Conservation (phyloP, 1,140 invertebrate species). For the Trachymyrmex septentrionalis region DNA sequence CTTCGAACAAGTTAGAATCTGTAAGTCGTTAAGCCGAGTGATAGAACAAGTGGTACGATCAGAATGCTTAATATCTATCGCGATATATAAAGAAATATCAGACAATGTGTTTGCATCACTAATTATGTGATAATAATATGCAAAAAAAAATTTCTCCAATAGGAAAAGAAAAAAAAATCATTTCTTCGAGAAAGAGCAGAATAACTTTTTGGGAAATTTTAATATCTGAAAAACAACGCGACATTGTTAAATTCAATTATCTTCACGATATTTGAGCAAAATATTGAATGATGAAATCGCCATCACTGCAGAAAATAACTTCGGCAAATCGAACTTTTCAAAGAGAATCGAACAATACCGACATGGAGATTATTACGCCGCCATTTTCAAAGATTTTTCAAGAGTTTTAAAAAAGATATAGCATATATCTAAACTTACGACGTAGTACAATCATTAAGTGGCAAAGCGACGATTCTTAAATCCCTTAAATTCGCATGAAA, state of each 20-base stretch:
- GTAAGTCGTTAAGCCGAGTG: constrained; percentile 7
- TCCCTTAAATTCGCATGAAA: constrained; percentile 36
- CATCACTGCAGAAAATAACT: neutral
- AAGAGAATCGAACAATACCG: neutral
- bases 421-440: constrained; percentile 32
- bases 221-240: constrained; percentile 25
- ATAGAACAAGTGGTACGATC: neutral
- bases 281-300: neutral
- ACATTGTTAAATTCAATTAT: constrained; percentile 32
- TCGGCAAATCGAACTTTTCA: neutral
- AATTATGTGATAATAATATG: neutral
- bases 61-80: constrained; percentile 13
- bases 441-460: constrained; percentile 47
- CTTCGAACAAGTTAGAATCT: constrained; percentile 20
- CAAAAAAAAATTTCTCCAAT: constrained; percentile 1
- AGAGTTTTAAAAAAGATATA: constrained; percentile 25
- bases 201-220: constrained; percentile 6
- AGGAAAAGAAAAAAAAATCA: neutral
- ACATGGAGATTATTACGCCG: constrained; percentile 20
- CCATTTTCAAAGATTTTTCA: constrained; percentile 49
- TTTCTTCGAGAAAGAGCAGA: neutral
- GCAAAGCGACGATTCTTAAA: constrained; percentile 44
- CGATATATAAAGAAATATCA: constrained; percentile 21
- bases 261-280: constrained; percentile 13
- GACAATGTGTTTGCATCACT: constrained; percentile 19